These are phyloP conservation scores for Eupithecia subfuscata DNA, from an alignment of 2,888 invertebrate species.

Conservation along the genomic window DNA sequence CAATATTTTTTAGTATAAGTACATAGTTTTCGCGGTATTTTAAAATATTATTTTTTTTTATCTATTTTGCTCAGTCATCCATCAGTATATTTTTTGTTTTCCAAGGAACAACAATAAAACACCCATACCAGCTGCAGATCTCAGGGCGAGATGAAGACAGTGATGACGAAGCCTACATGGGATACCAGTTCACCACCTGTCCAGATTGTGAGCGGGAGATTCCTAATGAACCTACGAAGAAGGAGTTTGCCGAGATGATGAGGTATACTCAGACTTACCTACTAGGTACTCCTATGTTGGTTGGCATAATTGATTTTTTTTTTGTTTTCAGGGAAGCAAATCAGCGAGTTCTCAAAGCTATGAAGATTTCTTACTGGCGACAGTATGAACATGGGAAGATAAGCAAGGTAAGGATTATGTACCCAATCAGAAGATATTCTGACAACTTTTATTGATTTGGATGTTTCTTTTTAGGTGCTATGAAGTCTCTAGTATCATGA, in stretches of 20 bases:
- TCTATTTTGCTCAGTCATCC: too few relatives aligned
- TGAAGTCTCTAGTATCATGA: too few relatives aligned
- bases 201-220: conserved; percentile 84
- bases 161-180: conserved; percentile 79
- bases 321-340: conserved; percentile 79
- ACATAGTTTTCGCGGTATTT: too few relatives aligned
- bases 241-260: conserved; percentile 84
- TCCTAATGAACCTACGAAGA: conserved; percentile 82
- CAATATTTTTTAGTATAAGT: too few relatives aligned
- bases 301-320: too few relatives aligned
- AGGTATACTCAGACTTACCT: conserved; percentile 52
- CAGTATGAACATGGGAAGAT: conserved; percentile 86
- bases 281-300: too few relatives aligned
- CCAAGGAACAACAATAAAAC: conserved; percentile 80
- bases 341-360: conserved; percentile 83
- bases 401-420: conserved; percentile 61
- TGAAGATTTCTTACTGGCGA: conserved; percentile 86
- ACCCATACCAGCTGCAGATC: conserved; percentile 83
- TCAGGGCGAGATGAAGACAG: conserved; percentile 70
- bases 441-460: too few relatives aligned
- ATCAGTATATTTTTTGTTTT: not conserved
- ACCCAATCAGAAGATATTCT: not conserved
- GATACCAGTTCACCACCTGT: conserved; percentile 79
- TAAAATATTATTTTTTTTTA: too few relatives aligned
- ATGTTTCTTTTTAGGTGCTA: too few relatives aligned